Base-by-base conservation (phyloP, 2,888 invertebrate genomes). In the Drosophila histrio region DNA sequence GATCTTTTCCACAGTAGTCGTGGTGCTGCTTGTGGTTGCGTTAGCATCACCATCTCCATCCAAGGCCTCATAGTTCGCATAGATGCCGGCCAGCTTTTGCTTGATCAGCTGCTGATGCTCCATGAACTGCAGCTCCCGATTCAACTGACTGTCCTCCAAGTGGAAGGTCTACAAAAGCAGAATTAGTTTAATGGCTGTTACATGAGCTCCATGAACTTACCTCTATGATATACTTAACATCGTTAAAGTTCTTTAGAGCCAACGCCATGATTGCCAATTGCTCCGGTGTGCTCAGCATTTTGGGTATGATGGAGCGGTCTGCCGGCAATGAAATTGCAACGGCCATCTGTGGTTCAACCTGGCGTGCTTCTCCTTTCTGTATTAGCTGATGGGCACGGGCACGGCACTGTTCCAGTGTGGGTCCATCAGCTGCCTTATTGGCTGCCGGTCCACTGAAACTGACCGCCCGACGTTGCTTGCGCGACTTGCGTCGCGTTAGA, bases 201-300 rank as follows among this genome's bases (percentile, higher is more conserved):
- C 17, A 4, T 2, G 2, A 36, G 24, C 13, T 24, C 4, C 3
- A 13, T 3, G 2, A 4, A 59, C 77, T 93, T 92, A 97, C 97
- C 95, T 96, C 94, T 78, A 96, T 94, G 65, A 97, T 96, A 92
- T 96, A 94, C 82, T 94, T 94, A 0, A 96, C 96, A 91, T 95
- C 95, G 5, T 93, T 93, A 74, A 95, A 95, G 89, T 96, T 95
- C 60, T 94, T 94, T 65, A 94, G 94, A 81, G 95, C 95, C 38
- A 97, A 92, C 39, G 96, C 96, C 89, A 96, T 93, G 34, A 95
- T 94, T n/a, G 96, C 94, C 41, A 97, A 92, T 72, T 95, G 95
- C 73, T 95, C 95, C 0, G 96, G 95, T 26, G 95, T 94, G 7
- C 96, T 94, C 53, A 97, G 89, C 96, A 97, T 95, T 75, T 90